A percentile compares a stretch with the other conserved stretches of the same genome.
phyloP scores from a whole-genome alignment of 2,113 vertebrate species.

The Phrynocephalus versicolor region DNA sequence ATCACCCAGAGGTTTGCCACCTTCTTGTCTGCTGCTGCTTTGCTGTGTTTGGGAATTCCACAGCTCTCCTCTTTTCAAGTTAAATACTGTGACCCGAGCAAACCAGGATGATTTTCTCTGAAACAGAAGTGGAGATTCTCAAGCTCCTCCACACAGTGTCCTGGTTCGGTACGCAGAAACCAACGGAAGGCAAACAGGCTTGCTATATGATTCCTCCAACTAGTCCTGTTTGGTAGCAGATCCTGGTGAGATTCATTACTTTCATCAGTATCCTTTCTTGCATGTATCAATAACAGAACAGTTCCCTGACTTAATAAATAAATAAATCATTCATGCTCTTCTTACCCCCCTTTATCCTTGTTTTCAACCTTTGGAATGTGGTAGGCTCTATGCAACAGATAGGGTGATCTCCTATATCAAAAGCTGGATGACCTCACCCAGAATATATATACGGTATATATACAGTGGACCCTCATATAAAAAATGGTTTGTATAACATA shows the following conservation, averaged over 20 bases:
- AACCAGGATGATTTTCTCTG: not conserved
- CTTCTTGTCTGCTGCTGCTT: not conserved
- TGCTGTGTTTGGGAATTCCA: not conserved
- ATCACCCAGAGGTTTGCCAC: not conserved
- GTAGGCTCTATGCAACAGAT: not conserved
- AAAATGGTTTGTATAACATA: too few species aligned
- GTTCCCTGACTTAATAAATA: not conserved
- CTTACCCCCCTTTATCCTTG: not conserved
- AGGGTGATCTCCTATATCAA: too few species aligned
- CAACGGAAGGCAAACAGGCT: not conserved
- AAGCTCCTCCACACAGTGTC: not conserved
- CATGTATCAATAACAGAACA: constrained; percentile 5
- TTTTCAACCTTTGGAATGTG: not conserved
- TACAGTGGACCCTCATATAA: too few species aligned
- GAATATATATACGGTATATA: too few species aligned
- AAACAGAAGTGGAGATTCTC: not conserved
- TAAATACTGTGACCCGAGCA: not conserved
- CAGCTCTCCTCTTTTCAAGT: not conserved
- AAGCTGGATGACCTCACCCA: too few species aligned
- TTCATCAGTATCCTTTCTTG: constrained; percentile 8
- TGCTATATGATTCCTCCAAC: not conserved
- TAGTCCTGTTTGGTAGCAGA: constrained; percentile 23
- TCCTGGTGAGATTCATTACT: not conserved
- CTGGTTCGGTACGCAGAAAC: not conserved
- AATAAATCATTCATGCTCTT: not conserved